Conservation (phyloP, 2,113 vertebrate genomes). For the Melanostigma gelatinosum region DNA sequence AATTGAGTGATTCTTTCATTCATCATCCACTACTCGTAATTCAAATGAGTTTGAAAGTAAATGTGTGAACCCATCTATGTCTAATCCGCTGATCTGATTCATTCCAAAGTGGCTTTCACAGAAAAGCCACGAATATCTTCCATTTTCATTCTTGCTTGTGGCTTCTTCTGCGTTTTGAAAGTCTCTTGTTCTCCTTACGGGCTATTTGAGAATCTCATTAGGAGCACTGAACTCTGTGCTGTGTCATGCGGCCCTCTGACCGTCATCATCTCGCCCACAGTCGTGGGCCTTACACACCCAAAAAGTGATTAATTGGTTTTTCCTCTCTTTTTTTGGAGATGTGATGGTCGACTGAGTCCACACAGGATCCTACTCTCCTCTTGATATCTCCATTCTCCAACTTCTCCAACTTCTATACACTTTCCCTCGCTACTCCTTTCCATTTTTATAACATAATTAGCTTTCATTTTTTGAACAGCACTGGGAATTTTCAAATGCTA, state of each 20-base stretch:
- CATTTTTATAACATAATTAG: conserved; percentile 85
- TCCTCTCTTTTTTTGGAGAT: conserved; percentile 45
- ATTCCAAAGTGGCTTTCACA: conserved; percentile 1
- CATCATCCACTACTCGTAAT: neutral
- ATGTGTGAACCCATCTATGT: neutral
- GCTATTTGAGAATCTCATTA: conserved; percentile 60
- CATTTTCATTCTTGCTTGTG: neutral
- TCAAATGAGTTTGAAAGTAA: neutral
- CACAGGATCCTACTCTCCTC: conserved; percentile 57
- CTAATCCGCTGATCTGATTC: neutral
- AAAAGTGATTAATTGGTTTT: conserved; percentile 74
- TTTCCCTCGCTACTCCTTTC: conserved; percentile 58
- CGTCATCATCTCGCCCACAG: conserved; percentile 62
- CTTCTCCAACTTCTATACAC: conserved; percentile 41
- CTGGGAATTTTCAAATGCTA: conserved; percentile 84
- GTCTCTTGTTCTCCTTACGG: neutral
- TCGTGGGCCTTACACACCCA: conserved; percentile 61
- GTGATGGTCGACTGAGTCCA: conserved; percentile 76
- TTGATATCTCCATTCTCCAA: conserved; percentile 65
- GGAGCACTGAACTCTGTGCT: conserved; percentile 48
- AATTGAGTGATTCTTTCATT: neutral
- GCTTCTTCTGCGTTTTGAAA: neutral
- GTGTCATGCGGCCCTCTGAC: conserved; percentile 65
- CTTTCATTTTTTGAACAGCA: conserved; percentile 86
- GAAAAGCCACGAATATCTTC: neutral